Base-by-base conservation (phyloP, 2,113 vertebrate genomes). In the Prionailurus viverrinus region DNA sequence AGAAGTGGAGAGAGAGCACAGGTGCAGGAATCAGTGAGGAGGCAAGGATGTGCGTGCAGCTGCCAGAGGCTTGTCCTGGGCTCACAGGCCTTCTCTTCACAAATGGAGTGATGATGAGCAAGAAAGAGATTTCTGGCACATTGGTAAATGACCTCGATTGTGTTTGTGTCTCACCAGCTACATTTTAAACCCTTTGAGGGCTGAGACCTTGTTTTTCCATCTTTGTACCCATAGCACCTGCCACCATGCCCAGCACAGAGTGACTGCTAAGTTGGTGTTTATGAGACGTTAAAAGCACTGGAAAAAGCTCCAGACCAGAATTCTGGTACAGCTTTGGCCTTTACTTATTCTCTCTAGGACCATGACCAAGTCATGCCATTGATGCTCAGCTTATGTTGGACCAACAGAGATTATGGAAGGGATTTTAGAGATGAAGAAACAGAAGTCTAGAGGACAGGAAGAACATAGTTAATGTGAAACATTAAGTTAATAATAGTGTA, bases 301-400 rank as follows among this genome's bases (percentile, higher is more conserved):
- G 76, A 31, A 12, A 85, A 78, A 74, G 18, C 25, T 68, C 23
- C 79, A 53, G 58, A 58, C 29, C 36, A 88, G 69, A 36, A 76
- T 36, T 86, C 85, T 55, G 81, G 11, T 25, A 18, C 58, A 3
- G 4, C 31, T 7, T 27, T 65, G 45, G 48, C 76, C 48, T 95
- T 84, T 55, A 55, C 33, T 86, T 82, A 91, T 53, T 81, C 81
- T 53, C 80, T 69, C n/a, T 25, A 51, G 85, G 78, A 45, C 41
- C 31, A 45, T 23, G n/a, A 65, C 84, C 71, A 85, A 74, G 48
- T 84, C 53, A 36, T 5, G 29, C 4, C 36, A 18, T 33, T 25
- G 69, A 80, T 66, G 84, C 4, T 41, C 16, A 31, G n/a, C 39
- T 83, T 95, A 65, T 25, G 12, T 76, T 81, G 65, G 73, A 27